Conservation (phyloP, 1,140 invertebrate genomes). For the Probaryconus sp. region DNA sequence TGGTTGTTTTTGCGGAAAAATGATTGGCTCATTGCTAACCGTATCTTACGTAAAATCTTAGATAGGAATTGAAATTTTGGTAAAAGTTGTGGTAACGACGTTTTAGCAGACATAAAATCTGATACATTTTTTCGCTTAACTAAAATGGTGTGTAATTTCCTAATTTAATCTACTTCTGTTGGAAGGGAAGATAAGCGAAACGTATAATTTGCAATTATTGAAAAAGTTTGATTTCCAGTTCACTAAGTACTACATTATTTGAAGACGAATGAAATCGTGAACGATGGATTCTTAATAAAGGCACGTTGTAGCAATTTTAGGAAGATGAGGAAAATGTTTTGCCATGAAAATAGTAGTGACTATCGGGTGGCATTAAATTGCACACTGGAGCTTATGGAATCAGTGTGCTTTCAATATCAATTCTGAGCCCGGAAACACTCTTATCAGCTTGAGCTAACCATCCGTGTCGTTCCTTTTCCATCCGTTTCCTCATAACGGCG, state of each 20-base stretch:
- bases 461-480: slow-evolving; percentile 28
- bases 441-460: slow-evolving; percentile 31
- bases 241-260: slow-evolving; percentile 9
- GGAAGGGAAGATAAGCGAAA: too few species aligned
- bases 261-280: slow-evolving; percentile 1
- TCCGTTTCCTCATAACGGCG: slow-evolving; percentile 28
- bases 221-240: slow-evolving; percentile 9
- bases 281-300: slow-evolving; percentile 22
- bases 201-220: background rate
- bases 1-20: too few species aligned
- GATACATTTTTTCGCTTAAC: too few species aligned
- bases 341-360: slow-evolving; percentile 11
- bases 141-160: too few species aligned
- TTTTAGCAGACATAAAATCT: too few species aligned
- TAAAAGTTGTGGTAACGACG: too few species aligned
- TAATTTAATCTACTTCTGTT: too few species aligned
- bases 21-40: too few species aligned
- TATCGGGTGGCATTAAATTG: slow-evolving; percentile 24
- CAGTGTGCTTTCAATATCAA: slow-evolving; percentile 34
- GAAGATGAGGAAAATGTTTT: slow-evolving; percentile 6
- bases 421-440: slow-evolving; percentile 17
- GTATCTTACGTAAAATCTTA: too few species aligned
- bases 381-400: slow-evolving; percentile 22
- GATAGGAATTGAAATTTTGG: too few species aligned
- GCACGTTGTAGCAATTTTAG: slow-evolving; percentile 2